Percentiles rank a stretch among this genome's conserved stretches.
Conservation (phyloP, 53 echinoderm and acorn worm genomes). For the Stichopus horrens region DNA sequence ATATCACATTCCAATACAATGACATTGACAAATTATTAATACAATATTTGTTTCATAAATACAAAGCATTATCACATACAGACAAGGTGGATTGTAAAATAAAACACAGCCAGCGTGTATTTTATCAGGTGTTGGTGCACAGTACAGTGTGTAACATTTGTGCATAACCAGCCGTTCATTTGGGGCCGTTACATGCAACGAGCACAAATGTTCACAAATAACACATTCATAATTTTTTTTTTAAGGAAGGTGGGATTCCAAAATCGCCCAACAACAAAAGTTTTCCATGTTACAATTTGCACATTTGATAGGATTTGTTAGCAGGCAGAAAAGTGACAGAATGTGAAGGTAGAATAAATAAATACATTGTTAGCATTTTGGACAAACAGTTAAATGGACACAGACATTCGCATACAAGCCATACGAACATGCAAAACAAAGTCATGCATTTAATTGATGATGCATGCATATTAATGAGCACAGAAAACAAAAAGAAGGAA, state of each 20-base stretch:
- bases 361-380: neutral
- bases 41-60: neutral
- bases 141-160: too few relatives aligned
- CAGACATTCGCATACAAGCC: neutral
- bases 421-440: neutral
- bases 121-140: too few relatives aligned
- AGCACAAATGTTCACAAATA: too few relatives aligned
- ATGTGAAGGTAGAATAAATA: neutral
- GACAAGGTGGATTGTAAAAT: too few relatives aligned
- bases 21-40: neutral
- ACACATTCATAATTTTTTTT: too few relatives aligned
- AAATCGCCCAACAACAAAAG: too few relatives aligned
- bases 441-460: conserved; percentile 13
- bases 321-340: neutral
- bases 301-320: neutral
- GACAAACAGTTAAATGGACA: neutral
- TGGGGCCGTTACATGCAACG: too few relatives aligned
- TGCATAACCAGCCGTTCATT: too few relatives aligned
- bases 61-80: too few relatives aligned
- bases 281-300: too few relatives aligned
- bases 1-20: neutral
- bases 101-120: too few relatives aligned
- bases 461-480: conserved; percentile 45
- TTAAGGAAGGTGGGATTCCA: too few relatives aligned
- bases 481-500: conserved; percentile 8